A percentile compares a stretch with the other conserved stretches of the same genome.
These are phyloP conservation scores for Cisticola juncidis DNA, from an alignment of 2,113 vertebrate genomes.

Conservation along the genomic window DNA sequence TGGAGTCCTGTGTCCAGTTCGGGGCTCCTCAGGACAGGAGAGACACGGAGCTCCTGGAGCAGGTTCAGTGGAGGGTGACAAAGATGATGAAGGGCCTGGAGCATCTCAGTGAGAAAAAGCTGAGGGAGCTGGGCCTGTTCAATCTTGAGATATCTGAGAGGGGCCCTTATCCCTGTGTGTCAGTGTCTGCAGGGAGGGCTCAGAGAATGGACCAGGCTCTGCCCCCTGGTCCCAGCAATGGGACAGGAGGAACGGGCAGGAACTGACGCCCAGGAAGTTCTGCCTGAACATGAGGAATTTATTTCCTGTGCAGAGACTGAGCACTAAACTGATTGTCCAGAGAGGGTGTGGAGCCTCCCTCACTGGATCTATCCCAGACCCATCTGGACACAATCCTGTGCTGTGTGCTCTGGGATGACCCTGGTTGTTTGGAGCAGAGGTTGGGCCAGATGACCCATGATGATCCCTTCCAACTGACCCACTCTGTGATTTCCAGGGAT, in stretches of 20 bases:
- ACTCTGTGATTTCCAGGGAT: not conserved
- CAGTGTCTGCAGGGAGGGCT: not conserved
- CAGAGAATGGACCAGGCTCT: not conserved
- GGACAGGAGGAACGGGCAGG: not conserved
- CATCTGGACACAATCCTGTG: not conserved
- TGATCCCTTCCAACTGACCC: not conserved
- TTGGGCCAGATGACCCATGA: not conserved
- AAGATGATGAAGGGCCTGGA: not conserved
- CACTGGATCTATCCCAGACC: not conserved
- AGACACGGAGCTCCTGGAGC: accelerated
- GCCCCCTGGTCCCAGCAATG: accelerated
- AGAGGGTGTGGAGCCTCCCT: not conserved
- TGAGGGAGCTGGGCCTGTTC: not conserved
- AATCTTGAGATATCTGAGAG: accelerated
- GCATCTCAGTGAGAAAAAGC: not conserved
- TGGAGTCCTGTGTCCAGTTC: not conserved
- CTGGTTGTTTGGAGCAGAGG: not conserved
- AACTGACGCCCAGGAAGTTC: not conserved
- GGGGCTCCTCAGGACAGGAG: accelerated
- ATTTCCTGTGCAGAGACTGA: accelerated
- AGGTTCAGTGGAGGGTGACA: accelerated
- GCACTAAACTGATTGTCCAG: not conserved
- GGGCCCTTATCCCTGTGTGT: not conserved
- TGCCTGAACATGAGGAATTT: not conserved
- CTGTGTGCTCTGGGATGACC: not conserved